Evolutionary conservation across 2,888 invertebrate genomes (phyloP).

Genomic region (Chrysodeixis includens): DNA sequence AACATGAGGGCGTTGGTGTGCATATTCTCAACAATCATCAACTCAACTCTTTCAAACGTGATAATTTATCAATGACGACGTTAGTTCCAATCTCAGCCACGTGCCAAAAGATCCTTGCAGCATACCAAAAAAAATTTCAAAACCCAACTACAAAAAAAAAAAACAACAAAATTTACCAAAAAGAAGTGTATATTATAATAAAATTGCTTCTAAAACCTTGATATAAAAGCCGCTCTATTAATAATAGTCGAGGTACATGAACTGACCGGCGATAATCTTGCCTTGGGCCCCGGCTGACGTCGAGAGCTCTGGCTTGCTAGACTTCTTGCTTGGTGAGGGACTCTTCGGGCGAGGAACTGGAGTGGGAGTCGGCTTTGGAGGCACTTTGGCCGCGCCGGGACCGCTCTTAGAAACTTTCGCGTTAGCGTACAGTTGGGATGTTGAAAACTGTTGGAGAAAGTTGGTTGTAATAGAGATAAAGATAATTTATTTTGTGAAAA

Average conservation of each 20-base stretch:
- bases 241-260: background rate
- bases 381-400: too few relatives aligned
- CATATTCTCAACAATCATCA: too few relatives aligned
- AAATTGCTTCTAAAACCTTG: constrained; percentile 7
- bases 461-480: too few relatives aligned
- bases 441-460: constrained; percentile 38
- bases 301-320: constrained; percentile 44
- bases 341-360: background rate
- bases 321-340: constrained; percentile 9
- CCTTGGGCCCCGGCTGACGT: constrained; percentile 66
- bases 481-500: too few relatives aligned
- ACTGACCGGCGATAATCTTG: constrained; percentile 76
- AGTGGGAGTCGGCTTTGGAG: too few relatives aligned
- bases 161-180: constrained; percentile 7
- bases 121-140: too few relatives aligned
- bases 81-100: too few relatives aligned
- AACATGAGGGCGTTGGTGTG: too few relatives aligned
- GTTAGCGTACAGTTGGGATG: constrained; percentile 35
- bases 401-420: too few relatives aligned
- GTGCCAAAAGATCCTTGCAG: too few relatives aligned
- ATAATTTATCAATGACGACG: too few relatives aligned
- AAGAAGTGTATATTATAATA: constrained; percentile 10
- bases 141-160: constrained; percentile 22
- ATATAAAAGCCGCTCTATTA: background rate
- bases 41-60: too few relatives aligned